Base-by-base conservation (phyloP, 2,888 invertebrate species). In the Lasioglossum oenotherae region DNA sequence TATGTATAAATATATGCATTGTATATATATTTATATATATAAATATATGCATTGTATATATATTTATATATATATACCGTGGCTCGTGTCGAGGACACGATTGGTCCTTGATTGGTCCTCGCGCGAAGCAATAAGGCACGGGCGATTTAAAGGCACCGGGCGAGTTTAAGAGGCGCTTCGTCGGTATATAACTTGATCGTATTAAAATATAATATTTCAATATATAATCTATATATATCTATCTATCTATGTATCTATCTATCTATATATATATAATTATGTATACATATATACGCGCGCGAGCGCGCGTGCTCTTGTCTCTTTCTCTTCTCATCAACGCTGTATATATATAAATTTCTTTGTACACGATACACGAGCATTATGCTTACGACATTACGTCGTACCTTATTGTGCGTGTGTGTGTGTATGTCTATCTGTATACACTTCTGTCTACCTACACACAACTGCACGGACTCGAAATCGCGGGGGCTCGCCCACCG, bases 131-230 rank as follows among this genome's bases (percentile, higher is more conserved):
- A 76, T 90, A 92, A 92, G 92, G 92, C 92, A 92, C 92, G 89
- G 89, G 86, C 86, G 88, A 88, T 86, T 69, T 85, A 74, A 88
- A 90, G 90, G 90, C 90, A 88, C 90, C 90, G 86, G 85, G 88
- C 82, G 83, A 88, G 79, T 89, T 67, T 83, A 71, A 88, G 79
- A 84, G 78, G 80, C 75, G 74, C n/a, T 89, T 90, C 82, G 84
- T 88, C 88, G 81, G 27, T 77, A 72, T 85, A 83, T 88, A 89
- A 92, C 81, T 82, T 86, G 84, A 87, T 89, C 82, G 84, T 92
- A 92, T 89, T 92, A 92, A 92, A 93, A 93, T 93, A 93, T 92
- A 92, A 93, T 90, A 92, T 92, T 86, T 90, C 74, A 87, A 92
- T 91, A 87, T 92, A 91, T 91, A 83, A 60, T 60, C 2, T 44